phyloP scores from a whole-genome alignment of 2,113 vertebrate species.

The Nothoprocta perdicaria region DNA sequence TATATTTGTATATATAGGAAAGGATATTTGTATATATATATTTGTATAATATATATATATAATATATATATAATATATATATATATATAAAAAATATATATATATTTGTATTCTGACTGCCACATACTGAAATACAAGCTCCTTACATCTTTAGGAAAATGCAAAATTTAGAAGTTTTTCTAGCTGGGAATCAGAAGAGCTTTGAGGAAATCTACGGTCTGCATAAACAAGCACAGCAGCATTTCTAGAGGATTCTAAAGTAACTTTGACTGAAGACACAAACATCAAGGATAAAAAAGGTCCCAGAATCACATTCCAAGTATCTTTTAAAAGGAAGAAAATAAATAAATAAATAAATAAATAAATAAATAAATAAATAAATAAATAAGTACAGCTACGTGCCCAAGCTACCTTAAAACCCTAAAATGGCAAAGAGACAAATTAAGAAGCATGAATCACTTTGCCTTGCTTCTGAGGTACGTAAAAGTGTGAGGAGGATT shows the following conservation, averaged over 20 bases:
- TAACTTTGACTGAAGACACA: neutral
- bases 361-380: neutral
- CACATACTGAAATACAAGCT: neutral
- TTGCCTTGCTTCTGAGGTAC: neutral
- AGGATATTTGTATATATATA: no score
- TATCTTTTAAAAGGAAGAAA: neutral
- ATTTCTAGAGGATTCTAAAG: neutral
- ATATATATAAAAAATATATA: no score
- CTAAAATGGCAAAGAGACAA: neutral
- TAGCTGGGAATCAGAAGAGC: neutral
- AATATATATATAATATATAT: no score
- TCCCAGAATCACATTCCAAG: neutral
- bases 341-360: neutral
- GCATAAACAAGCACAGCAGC: neutral
- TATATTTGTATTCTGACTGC: neutral
- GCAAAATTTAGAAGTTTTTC: neutral
- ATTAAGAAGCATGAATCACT: neutral
- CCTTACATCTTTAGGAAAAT: neutral
- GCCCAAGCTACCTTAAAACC: neutral
- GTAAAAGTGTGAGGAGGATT: neutral
- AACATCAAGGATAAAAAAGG: neutral
- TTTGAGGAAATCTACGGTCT: neutral
- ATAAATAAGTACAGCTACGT: neutral
- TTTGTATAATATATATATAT: no score
- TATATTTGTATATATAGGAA: rapidly evolving